phyloP scores from a whole-genome alignment of 2,113 vertebrate genomes.

The Cariama cristata region DNA sequence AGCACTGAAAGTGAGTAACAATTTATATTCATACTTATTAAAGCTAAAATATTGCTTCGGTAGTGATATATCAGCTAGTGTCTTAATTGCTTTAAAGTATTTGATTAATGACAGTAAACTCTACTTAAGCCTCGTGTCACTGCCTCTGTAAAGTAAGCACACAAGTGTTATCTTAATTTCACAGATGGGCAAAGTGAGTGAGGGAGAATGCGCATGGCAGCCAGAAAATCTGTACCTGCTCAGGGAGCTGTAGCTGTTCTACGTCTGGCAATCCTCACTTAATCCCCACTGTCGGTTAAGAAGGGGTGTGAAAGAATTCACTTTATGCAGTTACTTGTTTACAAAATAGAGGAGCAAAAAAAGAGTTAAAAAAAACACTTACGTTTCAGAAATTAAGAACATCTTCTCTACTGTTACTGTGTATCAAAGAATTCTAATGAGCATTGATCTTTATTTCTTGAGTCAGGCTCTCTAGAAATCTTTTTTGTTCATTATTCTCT shows the following conservation, averaged over 20 bases:
- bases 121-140: background rate
- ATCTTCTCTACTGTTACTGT: background rate
- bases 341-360: background rate
- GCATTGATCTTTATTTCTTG: background rate
- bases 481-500: background rate
- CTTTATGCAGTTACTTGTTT: background rate
- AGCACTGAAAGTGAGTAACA: background rate
- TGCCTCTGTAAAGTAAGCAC: background rate
- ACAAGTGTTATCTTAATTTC: slow-evolving; percentile 37
- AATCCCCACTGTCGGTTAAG: background rate
- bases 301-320: background rate
- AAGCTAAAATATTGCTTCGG: background rate
- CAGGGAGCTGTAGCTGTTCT: background rate
- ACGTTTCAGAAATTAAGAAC: background rate
- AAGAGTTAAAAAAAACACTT: background rate
- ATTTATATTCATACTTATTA: background rate
- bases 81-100: slow-evolving; percentile 21
- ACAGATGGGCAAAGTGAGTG: background rate
- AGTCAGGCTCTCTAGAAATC: background rate
- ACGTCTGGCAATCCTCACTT: rapidly evolving
- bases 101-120: slow-evolving; percentile 30
- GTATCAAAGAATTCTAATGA: background rate
- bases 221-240: background rate
- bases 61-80: background rate
- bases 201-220: background rate